Base-by-base conservation (phyloP, 1,140 invertebrate species). In the Aethina tumida region DNA sequence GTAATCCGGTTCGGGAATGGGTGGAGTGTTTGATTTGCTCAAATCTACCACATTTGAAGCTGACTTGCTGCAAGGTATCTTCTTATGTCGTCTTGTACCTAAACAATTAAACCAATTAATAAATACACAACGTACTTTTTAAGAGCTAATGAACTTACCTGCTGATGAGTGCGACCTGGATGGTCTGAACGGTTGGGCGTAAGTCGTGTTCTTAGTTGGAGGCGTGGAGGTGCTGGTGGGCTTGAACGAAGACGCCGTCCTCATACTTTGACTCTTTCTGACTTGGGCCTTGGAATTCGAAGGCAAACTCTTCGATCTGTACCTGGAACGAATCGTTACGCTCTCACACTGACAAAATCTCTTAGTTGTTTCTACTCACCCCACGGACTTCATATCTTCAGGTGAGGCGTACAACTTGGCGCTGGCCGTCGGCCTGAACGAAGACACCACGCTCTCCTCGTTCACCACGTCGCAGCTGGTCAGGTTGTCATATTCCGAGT, bases 1-100 rank as follows among this genome's bases (percentile, higher is more conserved):
- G 64, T 91, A 91, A 63, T 91, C 88, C 0, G 87, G 87, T 53
- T 91, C 87, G 1, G 87, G 88, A 38, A 91, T 91, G 3, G 81
- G 81, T 6, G 86, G 86, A 2, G 73, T 69, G 44, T 50, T 19
- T 18, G 22, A 40, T 12, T 55, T 47, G 5, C 41, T 21, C 19
- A 50, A 32, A 13, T 55, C 50, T 4, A 59, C 55, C 3, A 66
- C 41, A 51, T 64, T 65, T 17, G 55, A 53, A 17, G 60, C 50
- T 7, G 64, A 63, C 14, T 62, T 61, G 39, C 60, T 67, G 2
- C 55, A 52, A 8, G 41, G 53, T 20, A 64, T 47, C 1, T 56
- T 53, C 45, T 71, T 70, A 34, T 68, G 63, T 7, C 60, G 50
- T 35, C 64, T 64, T 21, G n/a, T n/a, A n/a, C n/a, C n/a, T n/a